phyloP scores from a whole-genome alignment of 2,888 invertebrate genomes.

The Tipula vernalis region DNA sequence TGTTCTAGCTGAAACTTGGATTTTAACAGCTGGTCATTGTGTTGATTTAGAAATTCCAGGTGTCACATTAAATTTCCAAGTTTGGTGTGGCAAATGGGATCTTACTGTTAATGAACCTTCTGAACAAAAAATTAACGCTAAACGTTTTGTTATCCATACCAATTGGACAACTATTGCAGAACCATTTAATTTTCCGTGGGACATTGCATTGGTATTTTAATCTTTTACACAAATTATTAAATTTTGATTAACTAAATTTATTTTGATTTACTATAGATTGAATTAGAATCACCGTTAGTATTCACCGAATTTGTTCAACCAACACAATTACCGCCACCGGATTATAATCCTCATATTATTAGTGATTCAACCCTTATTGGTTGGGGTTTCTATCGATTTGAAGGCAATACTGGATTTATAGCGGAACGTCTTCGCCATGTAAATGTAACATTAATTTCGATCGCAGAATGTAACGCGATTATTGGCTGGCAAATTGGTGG shows the following conservation, averaged over 20 bases:
- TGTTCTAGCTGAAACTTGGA: background rate
- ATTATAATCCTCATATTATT: background rate
- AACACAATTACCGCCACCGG: background rate
- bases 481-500: background rate
- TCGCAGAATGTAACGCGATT: background rate
- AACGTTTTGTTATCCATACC: background rate
- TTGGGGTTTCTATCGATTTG: background rate
- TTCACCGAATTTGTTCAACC: background rate
- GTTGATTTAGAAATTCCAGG: background rate
- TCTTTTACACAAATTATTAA: background rate
- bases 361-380: background rate
- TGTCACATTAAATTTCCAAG: background rate
- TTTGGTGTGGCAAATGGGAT: conserved; percentile 7
- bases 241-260: background rate
- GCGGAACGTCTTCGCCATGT: background rate
- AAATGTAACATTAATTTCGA: background rate
- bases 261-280: background rate
- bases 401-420: background rate
- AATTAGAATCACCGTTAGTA: background rate
- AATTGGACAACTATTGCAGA: background rate
- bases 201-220: background rate
- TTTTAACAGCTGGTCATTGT: background rate
- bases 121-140: background rate
- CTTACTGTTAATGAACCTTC: background rate
- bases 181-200: background rate